phyloP scores from a whole-genome alignment of 2,888 invertebrate species.

The Lysandra bellargus region DNA sequence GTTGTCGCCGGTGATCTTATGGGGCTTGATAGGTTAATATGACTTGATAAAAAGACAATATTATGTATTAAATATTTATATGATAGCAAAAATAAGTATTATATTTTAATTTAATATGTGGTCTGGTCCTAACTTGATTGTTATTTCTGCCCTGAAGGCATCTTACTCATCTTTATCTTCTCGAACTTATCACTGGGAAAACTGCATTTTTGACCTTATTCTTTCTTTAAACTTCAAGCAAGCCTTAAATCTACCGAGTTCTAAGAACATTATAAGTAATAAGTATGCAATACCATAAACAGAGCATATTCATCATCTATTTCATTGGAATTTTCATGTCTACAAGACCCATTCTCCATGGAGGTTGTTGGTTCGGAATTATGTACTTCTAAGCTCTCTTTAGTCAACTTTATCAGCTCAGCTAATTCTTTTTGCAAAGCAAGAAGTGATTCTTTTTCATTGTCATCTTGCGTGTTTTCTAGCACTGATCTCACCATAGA shows the following conservation, averaged over 20 bases:
- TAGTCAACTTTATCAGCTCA: slow-evolving; percentile 85
- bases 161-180: no score
- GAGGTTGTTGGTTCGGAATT: slow-evolving; percentile 39
- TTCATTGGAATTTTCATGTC: slow-evolving; percentile 46
- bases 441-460: slow-evolving; percentile 79
- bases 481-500: slow-evolving; percentile 83
- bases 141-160: no score
- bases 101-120: no score
- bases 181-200: no score
- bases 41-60: neutral
- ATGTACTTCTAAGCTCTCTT: slow-evolving; percentile 76
- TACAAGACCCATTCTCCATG: slow-evolving; percentile 34
- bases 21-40: neutral
- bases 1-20: no score
- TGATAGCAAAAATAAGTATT: no score
- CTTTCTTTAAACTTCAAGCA: neutral
- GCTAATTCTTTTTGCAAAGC: slow-evolving; percentile 83
- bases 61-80: no score
- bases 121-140: no score
- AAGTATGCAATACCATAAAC: slow-evolving; percentile 76
- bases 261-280: neutral
- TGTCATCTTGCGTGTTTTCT: slow-evolving; percentile 61
- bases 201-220: neutral
- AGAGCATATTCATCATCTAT: slow-evolving; percentile 83
- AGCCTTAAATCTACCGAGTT: no score